These are phyloP conservation scores for Lichenostomus cassidix DNA, from an alignment of 2,113 vertebrate genomes.

Conservation along the genomic window DNA sequence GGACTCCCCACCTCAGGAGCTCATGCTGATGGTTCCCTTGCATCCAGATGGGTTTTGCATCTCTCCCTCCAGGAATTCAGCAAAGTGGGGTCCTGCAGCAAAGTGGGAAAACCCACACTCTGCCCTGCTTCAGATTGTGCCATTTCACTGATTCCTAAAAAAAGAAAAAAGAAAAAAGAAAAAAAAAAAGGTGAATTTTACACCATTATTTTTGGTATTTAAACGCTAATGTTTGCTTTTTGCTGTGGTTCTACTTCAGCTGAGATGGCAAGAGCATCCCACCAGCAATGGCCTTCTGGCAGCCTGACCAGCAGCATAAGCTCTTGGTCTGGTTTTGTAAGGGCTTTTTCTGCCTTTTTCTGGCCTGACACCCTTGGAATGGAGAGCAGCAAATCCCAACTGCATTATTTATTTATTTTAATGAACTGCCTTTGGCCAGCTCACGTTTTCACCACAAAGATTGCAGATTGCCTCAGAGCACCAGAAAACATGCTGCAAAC, in stretches of 20 bases:
- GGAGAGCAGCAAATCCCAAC: neutral
- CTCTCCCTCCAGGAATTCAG: neutral
- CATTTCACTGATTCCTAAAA: neutral
- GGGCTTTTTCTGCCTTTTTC: neutral
- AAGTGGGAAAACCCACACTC: neutral
- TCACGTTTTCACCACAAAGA: neutral
- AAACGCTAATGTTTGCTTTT: neutral
- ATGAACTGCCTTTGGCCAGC: neutral
- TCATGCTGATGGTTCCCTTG: fast-evolving
- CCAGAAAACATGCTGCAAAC: neutral
- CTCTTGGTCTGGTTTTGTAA: neutral
- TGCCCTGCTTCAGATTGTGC: no score
- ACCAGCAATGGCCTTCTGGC: neutral
- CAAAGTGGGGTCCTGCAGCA: neutral
- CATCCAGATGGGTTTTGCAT: neutral
- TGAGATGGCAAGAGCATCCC: neutral
- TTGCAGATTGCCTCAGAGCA: constrained; percentile 18
- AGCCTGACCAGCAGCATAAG: constrained; percentile 14
- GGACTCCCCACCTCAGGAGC: neutral
- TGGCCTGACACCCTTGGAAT: constrained; percentile 8
- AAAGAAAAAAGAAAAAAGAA: neutral
- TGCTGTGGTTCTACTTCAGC: neutral
- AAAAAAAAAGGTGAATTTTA: fast-evolving
- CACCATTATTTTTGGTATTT: fast-evolving
- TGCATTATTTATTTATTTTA: constrained; percentile 20